Evolutionary conservation across 2,797 vertebrate species (phyloP).

Genomic region (Anabacerthia variegaticeps): DNA sequence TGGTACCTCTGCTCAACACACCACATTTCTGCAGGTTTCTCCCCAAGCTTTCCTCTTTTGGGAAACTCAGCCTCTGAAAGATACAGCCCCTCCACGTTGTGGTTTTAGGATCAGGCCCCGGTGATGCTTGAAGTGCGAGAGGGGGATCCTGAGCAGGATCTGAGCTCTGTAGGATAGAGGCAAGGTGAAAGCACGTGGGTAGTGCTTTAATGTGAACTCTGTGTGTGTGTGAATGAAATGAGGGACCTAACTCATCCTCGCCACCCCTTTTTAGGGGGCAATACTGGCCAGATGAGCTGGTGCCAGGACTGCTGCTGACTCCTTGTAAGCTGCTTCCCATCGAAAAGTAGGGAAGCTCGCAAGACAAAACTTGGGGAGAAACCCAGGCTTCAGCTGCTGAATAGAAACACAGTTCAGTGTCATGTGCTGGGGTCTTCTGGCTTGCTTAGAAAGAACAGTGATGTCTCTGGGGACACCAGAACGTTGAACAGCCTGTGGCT

Average conservation of each 20-base stretch:
- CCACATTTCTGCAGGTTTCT: background rate
- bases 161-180: background rate
- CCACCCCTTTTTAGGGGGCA: background rate
- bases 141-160: background rate
- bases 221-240: background rate
- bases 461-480: background rate
- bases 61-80: background rate
- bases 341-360: background rate
- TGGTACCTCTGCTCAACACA: background rate
- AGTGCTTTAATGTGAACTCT: background rate
- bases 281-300: background rate
- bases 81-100: accelerated
- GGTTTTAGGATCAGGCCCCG: background rate
- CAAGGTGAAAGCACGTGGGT: background rate
- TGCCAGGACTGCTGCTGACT: background rate
- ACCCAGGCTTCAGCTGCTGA: background rate
- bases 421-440: background rate
- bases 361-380: background rate
- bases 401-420: background rate
- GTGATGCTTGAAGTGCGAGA: background rate
- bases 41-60: background rate
- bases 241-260: background rate
- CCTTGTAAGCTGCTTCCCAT: background rate
- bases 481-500: background rate
- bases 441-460: background rate